Conservation (phyloP, 2,113 vertebrate genomes). For the Castor canadensis region DNA sequence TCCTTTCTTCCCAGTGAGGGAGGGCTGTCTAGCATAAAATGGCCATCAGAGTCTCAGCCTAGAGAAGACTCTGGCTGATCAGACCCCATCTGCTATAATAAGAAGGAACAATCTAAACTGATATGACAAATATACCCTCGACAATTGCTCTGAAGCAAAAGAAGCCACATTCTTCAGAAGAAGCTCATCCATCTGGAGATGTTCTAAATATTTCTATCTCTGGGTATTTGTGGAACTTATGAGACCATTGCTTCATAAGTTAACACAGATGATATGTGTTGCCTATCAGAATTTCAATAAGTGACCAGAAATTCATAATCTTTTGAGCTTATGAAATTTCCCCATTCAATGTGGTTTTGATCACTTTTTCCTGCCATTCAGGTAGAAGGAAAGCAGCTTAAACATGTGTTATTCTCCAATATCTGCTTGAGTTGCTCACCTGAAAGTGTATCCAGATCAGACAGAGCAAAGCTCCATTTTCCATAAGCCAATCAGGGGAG, state of each 20-base stretch:
- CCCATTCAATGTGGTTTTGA: constrained; percentile 75
- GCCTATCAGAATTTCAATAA: constrained; percentile 48
- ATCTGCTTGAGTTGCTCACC: constrained; percentile 60
- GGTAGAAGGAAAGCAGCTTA: constrained; percentile 70
- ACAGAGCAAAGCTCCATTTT: constrained; percentile 69
- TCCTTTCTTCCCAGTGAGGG: neutral
- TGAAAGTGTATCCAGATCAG: constrained; percentile 39
- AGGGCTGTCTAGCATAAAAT: neutral
- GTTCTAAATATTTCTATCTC: constrained; percentile 49
- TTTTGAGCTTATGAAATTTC: constrained; percentile 82
- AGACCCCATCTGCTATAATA: neutral
- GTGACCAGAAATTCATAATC: constrained; percentile 79
- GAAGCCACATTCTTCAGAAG: constrained; percentile 19
- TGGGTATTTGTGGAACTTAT: constrained; percentile 42
- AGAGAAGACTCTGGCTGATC: neutral
- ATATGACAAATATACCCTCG: constrained; percentile 13
- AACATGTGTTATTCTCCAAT: constrained; percentile 78
- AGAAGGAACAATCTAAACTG: neutral
- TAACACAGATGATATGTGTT: constrained; percentile 41
- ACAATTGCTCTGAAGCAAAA: constrained; percentile 15
- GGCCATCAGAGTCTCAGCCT: neutral
- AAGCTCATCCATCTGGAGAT: constrained; percentile 6
- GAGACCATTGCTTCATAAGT: constrained; percentile 38
- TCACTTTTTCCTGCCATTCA: neutral
- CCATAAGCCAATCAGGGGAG: neutral